Percentiles rank a stretch among this genome's conserved stretches.
Evolutionary conservation across 2,113 vertebrate genomes (phyloP).

Genomic region (Carassius auratus): DNA sequence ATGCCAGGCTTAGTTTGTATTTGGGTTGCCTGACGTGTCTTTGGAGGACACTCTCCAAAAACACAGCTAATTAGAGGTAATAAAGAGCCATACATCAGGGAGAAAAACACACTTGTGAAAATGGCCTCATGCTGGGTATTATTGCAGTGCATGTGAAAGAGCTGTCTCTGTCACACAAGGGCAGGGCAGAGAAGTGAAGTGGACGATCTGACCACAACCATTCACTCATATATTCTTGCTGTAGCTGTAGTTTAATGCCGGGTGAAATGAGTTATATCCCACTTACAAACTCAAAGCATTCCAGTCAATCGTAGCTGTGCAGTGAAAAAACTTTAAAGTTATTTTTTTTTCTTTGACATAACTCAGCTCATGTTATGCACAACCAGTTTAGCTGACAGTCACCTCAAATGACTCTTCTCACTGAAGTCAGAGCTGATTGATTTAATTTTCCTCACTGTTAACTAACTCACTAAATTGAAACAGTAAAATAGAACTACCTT

Average conservation of each 20-base stretch:
- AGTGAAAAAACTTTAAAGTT: not conserved
- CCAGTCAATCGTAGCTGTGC: not conserved
- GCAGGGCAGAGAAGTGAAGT: not conserved
- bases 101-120: conserved; percentile 12
- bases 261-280: not conserved
- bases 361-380: not conserved
- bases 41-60: conserved; percentile 36
- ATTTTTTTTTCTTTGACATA: not conserved
- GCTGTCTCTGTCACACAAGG: not conserved
- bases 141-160: conserved; percentile 30
- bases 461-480: no score
- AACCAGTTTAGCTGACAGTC: not conserved
- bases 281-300: not conserved
- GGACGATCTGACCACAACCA: not conserved
- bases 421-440: not conserved
- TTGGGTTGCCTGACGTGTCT: conserved; percentile 32
- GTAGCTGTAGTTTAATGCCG: not conserved
- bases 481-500: no score
- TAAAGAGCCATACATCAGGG: conserved; percentile 23
- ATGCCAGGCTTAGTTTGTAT: conserved; percentile 28
- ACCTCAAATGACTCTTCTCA: not conserved
- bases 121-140: conserved; percentile 45
- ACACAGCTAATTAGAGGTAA: conserved; percentile 51
- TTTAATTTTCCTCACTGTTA: no score
- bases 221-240: not conserved